These are phyloP conservation scores for Takifugu rubripes DNA, from an alignment of 2,797 vertebrate genomes.

Conservation along the genomic window DNA sequence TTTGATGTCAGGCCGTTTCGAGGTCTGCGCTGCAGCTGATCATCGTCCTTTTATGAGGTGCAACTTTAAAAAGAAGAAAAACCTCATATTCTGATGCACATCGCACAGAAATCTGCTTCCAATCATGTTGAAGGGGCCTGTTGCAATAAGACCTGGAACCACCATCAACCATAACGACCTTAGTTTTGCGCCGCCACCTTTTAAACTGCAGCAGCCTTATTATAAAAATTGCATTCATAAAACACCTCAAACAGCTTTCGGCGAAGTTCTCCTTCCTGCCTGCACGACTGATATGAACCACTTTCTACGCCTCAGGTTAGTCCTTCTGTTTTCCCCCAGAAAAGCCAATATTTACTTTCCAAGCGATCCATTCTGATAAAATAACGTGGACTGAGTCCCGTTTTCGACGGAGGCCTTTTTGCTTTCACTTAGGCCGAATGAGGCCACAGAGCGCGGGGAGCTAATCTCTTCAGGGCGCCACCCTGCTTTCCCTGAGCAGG, in stretches of 20 bases:
- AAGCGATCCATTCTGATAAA: constrained; percentile 32
- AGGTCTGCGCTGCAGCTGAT: constrained; percentile 10
- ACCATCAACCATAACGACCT: neutral
- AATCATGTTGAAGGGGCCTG: neutral
- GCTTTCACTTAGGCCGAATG: constrained; percentile 42
- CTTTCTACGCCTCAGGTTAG: constrained; percentile 1
- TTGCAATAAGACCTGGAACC: neutral
- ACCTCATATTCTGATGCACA: neutral
- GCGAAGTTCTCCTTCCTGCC: constrained; percentile 23
- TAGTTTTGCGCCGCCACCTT: constrained; percentile 7
- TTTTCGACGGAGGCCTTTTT: constrained; percentile 44
- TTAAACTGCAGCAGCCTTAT: constrained; percentile 18
- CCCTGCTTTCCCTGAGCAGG: constrained; percentile 46
- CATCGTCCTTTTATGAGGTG: constrained; percentile 12
- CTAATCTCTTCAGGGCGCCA: constrained; percentile 46
- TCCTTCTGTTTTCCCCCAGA: constrained; percentile 25
- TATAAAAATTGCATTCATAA: constrained; percentile 21
- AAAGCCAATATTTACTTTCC: constrained; percentile 48
- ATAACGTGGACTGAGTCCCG: constrained; percentile 24
- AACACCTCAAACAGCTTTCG: constrained; percentile 27
- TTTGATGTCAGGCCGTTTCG: constrained; percentile 21
- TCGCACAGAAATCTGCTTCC: constrained; percentile 13
- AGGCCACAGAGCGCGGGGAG: constrained; percentile 30
- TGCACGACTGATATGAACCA: constrained; percentile 21
- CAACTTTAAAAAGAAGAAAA: too few species aligned